phyloP scores from a whole-genome alignment of 1,140 invertebrate species.

The Drosophila sproati region DNA sequence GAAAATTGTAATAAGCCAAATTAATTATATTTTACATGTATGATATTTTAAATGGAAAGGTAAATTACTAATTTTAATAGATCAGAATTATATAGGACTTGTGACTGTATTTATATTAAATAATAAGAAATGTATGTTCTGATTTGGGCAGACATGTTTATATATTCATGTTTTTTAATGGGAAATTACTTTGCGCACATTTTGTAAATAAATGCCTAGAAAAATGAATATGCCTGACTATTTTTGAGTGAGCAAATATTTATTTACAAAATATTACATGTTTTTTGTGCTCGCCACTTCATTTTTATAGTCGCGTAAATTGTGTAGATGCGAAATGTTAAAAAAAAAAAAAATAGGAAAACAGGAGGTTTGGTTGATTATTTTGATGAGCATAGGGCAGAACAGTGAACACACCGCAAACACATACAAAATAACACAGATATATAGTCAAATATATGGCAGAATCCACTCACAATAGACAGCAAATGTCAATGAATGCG shows the following conservation, averaged over 20 bases:
- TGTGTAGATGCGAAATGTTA: constrained; percentile 69
- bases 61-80: too few relatives aligned
- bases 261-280: constrained; percentile 25
- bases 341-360: constrained; percentile 40
- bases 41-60: too few relatives aligned
- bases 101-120: too few relatives aligned
- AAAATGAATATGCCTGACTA: constrained; percentile 1
- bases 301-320: constrained; percentile 75
- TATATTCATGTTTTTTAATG: too few relatives aligned
- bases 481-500: constrained; percentile 74
- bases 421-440: constrained; percentile 9
- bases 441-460: constrained; percentile 5
- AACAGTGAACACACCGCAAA: constrained; percentile 61
- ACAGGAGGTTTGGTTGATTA: constrained; percentile 74
- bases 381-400: constrained; percentile 72
- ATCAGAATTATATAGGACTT: too few relatives aligned
- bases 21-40: too few relatives aligned
- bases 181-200: too few relatives aligned
- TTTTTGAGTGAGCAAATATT: background rate
- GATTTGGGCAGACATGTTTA: too few relatives aligned
- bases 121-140: too few relatives aligned
- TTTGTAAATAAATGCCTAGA: background rate
- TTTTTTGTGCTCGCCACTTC: constrained; percentile 67
- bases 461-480: constrained; percentile 43
- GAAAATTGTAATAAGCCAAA: too few relatives aligned